Conservation (phyloP, 2,888 invertebrate species). For the Drosophila putrida region DNA sequence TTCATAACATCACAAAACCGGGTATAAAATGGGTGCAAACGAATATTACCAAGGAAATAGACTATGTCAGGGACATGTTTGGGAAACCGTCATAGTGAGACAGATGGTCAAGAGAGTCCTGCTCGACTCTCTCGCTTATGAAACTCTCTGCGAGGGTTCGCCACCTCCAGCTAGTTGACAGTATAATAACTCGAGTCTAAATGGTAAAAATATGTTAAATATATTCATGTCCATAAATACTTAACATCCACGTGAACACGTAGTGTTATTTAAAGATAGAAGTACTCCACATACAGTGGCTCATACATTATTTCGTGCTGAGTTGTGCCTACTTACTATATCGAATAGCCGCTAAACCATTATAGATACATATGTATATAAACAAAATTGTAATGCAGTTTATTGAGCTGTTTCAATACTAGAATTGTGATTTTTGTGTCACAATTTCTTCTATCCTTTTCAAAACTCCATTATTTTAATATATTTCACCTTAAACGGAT, state of each 20-base stretch:
- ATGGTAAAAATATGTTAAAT: background rate
- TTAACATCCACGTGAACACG: background rate
- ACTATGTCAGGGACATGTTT: slow-evolving; percentile 10
- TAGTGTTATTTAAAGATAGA: background rate
- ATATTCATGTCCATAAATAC: background rate
- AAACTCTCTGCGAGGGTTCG: background rate
- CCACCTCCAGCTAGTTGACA: background rate
- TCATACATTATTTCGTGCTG: too few species aligned
- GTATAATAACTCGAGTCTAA: background rate
- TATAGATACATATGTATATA: too few species aligned
- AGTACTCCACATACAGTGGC: background rate
- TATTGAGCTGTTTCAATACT: too few species aligned
- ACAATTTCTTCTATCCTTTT: too few species aligned
- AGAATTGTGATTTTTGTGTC: too few species aligned
- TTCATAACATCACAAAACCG: slow-evolving; percentile 9
- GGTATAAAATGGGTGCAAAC: slow-evolving; percentile 4
- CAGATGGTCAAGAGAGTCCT: slow-evolving; percentile 15
- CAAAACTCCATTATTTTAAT: too few species aligned
- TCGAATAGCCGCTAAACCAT: too few species aligned
- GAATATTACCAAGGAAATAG: slow-evolving; percentile 17
- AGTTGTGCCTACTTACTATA: too few species aligned
- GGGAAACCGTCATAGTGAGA: slow-evolving; percentile 12
- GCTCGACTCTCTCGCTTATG: background rate
- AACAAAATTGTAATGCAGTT: too few species aligned
- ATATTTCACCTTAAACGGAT: too few species aligned